phyloP scores from a whole-genome alignment of 2,113 vertebrate genomes.

The Fulmarus glacialis region DNA sequence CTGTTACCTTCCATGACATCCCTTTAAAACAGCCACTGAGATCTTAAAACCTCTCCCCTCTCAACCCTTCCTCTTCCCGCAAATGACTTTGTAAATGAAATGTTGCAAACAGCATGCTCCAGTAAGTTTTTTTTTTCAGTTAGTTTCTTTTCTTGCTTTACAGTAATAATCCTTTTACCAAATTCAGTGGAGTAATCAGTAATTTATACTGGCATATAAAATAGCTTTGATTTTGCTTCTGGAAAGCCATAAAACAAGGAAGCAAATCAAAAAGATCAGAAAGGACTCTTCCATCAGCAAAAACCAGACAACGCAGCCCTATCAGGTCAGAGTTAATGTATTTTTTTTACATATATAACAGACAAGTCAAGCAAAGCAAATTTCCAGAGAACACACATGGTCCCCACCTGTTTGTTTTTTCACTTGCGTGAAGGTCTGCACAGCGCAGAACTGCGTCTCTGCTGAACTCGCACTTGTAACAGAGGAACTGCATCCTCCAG shows the following conservation, averaged over 20 bases:
- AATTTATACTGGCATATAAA: not conserved
- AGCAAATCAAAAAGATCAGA: not conserved
- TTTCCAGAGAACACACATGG: not conserved
- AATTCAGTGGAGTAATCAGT: not conserved
- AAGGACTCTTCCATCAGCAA: not conserved
- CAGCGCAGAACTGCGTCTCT: not conserved
- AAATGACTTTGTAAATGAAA: not conserved
- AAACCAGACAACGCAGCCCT: not conserved
- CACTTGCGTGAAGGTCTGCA: not conserved
- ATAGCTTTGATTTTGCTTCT: not conserved
- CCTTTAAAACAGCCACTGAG: not conserved
- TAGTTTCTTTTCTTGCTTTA: not conserved
- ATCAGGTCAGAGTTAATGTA: not conserved
- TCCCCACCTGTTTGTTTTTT: not conserved
- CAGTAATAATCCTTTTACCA: not conserved
- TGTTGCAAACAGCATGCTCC: not conserved
- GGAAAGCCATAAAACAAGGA: not conserved
- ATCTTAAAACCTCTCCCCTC: not conserved
- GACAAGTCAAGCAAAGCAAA: not conserved
- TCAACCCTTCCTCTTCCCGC: not conserved
- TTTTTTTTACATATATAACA: not conserved
- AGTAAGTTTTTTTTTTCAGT: not conserved
- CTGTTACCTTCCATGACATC: not conserved
- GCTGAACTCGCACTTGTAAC: accelerated
- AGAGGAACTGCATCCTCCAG: not conserved